Evolutionary conservation across 35 echinoderm and acorn worm species (phyloP).

Genomic region (Nesometra sesokonis): DNA sequence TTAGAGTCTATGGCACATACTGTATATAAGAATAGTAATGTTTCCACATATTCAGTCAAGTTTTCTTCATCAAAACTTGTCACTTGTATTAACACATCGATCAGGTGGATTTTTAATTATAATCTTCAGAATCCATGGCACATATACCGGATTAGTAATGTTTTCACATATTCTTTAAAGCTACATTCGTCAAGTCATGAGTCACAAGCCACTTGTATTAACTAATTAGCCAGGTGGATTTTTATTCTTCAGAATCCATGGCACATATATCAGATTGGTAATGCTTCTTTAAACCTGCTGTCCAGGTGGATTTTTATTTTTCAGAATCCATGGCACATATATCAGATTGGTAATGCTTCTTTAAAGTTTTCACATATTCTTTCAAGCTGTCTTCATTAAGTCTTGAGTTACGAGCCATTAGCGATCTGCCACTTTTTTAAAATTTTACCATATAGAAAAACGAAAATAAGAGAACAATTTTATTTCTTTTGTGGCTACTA

Average conservation of each 20-base stretch:
- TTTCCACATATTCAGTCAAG: no score
- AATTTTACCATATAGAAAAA: no score
- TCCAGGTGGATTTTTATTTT: neutral
- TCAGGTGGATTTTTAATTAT: neutral
- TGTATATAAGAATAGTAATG: no score
- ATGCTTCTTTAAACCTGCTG: conserved; percentile 47
- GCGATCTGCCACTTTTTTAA: no score
- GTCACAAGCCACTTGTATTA: no score
- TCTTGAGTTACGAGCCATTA: conserved; percentile 60
- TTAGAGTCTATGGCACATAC: no score
- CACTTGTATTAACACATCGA: no score
- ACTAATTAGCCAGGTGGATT: no score
- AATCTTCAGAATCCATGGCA: neutral
- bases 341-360: conserved; percentile 54
- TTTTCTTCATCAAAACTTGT: no score
- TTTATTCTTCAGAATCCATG: neutral
- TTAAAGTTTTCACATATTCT: conserved; percentile 48
- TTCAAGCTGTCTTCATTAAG: conserved; percentile 61
- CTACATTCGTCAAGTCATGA: no score
- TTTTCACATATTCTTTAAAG: conserved; percentile 44
- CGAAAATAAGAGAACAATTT: no score
- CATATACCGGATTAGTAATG: conserved; percentile 56
- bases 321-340: neutral
- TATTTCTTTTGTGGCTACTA: no score
- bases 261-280: conserved; percentile 49